Evolutionary conservation across 1,140 invertebrate genomes (phyloP), one percentile per base, ranked within the genome.

Genomic region (Heliconius hewitsoni): DNA sequence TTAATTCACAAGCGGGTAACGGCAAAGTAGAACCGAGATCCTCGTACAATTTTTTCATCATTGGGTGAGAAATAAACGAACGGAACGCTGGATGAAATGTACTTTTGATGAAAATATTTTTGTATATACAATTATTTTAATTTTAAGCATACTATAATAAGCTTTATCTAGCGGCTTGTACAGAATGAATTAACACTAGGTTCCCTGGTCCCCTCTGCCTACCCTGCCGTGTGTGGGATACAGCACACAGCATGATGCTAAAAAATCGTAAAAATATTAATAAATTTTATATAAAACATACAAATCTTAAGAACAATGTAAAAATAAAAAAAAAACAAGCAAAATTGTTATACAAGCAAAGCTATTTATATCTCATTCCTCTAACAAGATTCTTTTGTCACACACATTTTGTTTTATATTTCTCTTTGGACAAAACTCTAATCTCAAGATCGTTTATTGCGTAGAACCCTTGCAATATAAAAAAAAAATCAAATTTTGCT

Each of bases 1-100:
- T 74, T 74, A 74, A 52, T 50, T 55, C 23, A 74, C 50, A 74
- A 74, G 57, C 27, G 52, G 42, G 46, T 52, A 74, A 5, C 27
- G 50, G 73, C 42, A 55, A 74, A 74, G 57, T 74, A 34, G 42
- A 74, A 74, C 6, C 42, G 73, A 74, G 57, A 60, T 0, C 52
- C 52, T 27, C n/a, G 9, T 27, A 60, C 57, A 60, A 60, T 60
- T 60, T 60, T 60, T 60, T 60, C 57, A 60, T 60, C 19, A 60
- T 60, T 60, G 57, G n/a, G 3, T 60, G 57, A 60, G 57, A 60
- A 60, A 60, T 60, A 23, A 60, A 60, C 57, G 23, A 9, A 60
- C 23, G 57, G 57, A 11, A 23, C 57, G 57, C 42, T 3, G 42
- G 2, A 60, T n/a, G 9, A 27, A 27, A 60, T 60, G 57, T 60